These are phyloP conservation scores for Xenopus borealis DNA, from an alignment of 2,113 vertebrate genomes.

Conservation along the genomic window DNA sequence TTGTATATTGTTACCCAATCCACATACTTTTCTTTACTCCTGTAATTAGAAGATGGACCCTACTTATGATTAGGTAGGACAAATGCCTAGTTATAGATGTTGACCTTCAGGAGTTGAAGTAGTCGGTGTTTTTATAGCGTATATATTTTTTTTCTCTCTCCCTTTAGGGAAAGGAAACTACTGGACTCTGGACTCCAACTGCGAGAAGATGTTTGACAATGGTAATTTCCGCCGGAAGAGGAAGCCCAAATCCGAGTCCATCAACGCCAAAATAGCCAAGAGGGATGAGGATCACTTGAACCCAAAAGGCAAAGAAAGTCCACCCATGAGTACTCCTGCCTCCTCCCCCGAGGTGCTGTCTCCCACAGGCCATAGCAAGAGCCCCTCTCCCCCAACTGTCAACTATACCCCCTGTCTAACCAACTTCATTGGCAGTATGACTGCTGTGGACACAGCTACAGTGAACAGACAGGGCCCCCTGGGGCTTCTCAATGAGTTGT, in stretches of 20 bases:
- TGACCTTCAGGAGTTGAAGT: no score
- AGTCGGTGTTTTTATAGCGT: no score
- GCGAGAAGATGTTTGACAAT: slow-evolving; percentile 98
- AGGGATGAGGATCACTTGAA: slow-evolving; percentile 64
- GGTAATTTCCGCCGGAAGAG: slow-evolving; percentile 94
- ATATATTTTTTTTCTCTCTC: slow-evolving; percentile 15
- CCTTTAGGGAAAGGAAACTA: slow-evolving; percentile 92
- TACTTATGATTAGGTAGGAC: no score
- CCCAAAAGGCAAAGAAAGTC: slow-evolving; percentile 69
- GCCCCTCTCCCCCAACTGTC: slow-evolving; percentile 67
- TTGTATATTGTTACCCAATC: no score
- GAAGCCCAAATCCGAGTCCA: slow-evolving; percentile 83
- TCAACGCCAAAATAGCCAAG: slow-evolving; percentile 54
- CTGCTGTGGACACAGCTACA: slow-evolving; percentile 63
- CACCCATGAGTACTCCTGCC: slow-evolving; percentile 66
- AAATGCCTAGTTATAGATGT: no score
- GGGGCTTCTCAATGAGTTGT: slow-evolving; percentile 69
- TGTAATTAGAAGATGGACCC: no score
- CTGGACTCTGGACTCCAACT: slow-evolving; percentile 97
- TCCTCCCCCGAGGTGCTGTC: slow-evolving; percentile 71
- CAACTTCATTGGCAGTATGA: slow-evolving; percentile 86
- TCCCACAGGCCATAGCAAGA: slow-evolving; percentile 65
- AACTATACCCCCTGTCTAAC: slow-evolving; percentile 77
- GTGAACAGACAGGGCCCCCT: slow-evolving; percentile 60
- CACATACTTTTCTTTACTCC: no score